A percentile compares a stretch with the other conserved stretches of the same genome.
These are phyloP conservation scores for Camelus bactrianus DNA, from an alignment of 2,113 vertebrate genomes.

Conservation along the genomic window DNA sequence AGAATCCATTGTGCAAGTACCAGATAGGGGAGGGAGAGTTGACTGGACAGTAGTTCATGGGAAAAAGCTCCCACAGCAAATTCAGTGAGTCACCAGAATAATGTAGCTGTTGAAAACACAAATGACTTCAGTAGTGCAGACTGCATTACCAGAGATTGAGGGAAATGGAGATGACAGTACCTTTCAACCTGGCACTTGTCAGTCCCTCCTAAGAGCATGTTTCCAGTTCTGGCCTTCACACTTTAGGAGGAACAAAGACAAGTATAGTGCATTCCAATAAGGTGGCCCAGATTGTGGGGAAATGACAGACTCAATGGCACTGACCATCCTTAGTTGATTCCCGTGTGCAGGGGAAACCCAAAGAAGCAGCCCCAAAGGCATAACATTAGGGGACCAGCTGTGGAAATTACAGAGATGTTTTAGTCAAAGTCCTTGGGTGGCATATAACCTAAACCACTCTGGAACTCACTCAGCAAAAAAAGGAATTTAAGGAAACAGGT, in stretches of 20 bases:
- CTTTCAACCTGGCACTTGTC: background rate
- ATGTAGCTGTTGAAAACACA: background rate
- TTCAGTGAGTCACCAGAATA: slow-evolving; percentile 13
- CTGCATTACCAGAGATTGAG: background rate
- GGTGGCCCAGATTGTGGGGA: background rate
- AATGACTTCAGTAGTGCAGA: background rate
- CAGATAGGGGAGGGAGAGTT: background rate
- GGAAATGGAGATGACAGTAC: background rate
- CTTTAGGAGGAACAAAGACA: background rate
- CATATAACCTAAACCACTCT: background rate
- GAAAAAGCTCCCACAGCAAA: background rate
- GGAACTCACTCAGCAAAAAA: background rate
- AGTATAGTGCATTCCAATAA: background rate
- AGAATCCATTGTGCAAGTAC: slow-evolving; percentile 16
- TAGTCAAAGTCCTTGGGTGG: background rate
- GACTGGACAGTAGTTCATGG: background rate
- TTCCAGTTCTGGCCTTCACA: background rate
- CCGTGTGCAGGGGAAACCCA: background rate
- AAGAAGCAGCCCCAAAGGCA: background rate
- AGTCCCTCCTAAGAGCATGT: background rate
- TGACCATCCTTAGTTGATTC: background rate
- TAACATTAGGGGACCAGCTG: background rate
- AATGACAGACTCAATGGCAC: background rate
- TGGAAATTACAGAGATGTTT: background rate
- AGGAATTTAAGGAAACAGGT: background rate